Conservation (phyloP, 1,140 invertebrate species). For the Formica exsecta region DNA sequence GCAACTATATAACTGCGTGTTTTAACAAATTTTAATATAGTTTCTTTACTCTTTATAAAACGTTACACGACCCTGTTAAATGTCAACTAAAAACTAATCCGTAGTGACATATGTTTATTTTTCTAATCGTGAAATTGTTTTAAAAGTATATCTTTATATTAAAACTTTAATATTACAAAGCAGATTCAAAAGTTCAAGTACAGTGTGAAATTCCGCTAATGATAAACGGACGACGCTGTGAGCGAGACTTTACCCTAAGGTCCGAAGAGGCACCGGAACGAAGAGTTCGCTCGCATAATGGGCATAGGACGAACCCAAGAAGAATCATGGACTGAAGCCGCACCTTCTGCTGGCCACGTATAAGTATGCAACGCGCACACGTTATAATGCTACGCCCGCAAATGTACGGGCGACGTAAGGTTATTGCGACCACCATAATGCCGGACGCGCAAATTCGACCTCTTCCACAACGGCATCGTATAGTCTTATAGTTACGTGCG, state of each 20-base stretch:
- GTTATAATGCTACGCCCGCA: conserved; percentile 82
- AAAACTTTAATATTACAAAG: not conserved
- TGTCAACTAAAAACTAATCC: not conserved
- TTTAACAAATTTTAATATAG: not conserved
- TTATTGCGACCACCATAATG: conserved; percentile 83
- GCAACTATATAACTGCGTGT: not conserved
- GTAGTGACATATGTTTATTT: not conserved
- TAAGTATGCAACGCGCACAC: conserved; percentile 64
- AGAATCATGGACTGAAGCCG: conserved; percentile 83
- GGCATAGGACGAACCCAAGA: conserved; percentile 81
- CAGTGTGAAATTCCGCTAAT: not conserved
- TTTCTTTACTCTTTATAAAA: not conserved
- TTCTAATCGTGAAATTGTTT: not conserved
- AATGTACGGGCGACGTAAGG: conserved; percentile 79
- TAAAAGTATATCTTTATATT: not conserved
- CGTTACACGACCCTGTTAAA: not conserved
- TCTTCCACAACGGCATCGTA: conserved; percentile 45
- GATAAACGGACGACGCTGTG: conserved; percentile 66
- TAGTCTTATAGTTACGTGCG: not conserved
- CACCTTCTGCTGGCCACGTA: conserved; percentile 79
- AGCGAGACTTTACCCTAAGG: conserved; percentile 76
- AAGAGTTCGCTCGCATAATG: conserved; percentile 80
- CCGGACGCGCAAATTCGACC: conserved; percentile 55
- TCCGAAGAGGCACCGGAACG: conserved; percentile 66
- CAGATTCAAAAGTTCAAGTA: not conserved